phyloP scores from a whole-genome alignment of 2,113 vertebrate species.

The Zingel zingel region DNA sequence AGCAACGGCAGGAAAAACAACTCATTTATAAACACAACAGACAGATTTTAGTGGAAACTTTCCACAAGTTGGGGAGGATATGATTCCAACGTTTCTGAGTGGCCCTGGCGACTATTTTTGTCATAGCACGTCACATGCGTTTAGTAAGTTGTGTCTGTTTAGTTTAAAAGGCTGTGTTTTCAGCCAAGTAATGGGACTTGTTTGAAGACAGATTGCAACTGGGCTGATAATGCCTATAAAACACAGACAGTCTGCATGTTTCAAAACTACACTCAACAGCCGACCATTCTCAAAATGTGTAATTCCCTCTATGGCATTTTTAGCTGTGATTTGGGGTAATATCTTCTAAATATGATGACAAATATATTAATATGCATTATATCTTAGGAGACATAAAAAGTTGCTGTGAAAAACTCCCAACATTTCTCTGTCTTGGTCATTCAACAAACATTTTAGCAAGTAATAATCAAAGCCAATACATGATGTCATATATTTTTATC shows the following conservation, averaged over 20 bases:
- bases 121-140: conserved; percentile 30
- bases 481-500: conserved; percentile 53
- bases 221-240: conserved; percentile 29
- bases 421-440: neutral
- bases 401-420: neutral
- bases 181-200: conserved; percentile 35
- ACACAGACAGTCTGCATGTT: conserved; percentile 2
- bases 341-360: neutral
- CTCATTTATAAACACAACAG: conserved; percentile 38
- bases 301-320: neutral
- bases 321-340: neutral
- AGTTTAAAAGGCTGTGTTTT: conserved; percentile 18
- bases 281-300: neutral
- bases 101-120: conserved; percentile 5
- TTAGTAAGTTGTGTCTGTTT: conserved; percentile 46
- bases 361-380: neutral
- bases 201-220: conserved; percentile 39
- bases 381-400: neutral
- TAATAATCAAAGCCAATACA: conserved; percentile 8
- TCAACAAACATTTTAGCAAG: neutral
- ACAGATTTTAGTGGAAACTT: conserved; percentile 34
- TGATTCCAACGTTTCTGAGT: neutral
- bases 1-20: conserved; percentile 10
- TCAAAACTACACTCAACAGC: neutral
- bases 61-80: conserved; percentile 9